Evolutionary conservation across 30 jellyfish, hydroid and myxozoan genomes (phyloP).

Genomic region (Cassiopea andromeda): DNA sequence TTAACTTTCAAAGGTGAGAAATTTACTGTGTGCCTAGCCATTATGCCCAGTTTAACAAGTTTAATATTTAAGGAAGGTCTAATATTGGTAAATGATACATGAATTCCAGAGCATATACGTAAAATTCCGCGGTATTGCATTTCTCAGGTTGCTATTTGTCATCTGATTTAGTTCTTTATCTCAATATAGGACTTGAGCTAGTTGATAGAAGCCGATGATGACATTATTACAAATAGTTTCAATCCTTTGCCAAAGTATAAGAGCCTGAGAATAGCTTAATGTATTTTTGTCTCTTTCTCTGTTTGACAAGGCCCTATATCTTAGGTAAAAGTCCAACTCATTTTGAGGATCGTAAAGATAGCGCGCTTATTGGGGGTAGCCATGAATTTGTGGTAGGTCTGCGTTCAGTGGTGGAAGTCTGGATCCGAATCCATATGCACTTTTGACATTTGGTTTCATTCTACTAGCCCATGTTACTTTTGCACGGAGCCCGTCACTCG

Average conservation of each 20-base stretch:
- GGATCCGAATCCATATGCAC: too few species aligned
- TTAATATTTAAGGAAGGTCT: neutral
- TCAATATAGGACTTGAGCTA: neutral
- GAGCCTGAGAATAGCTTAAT: neutral
- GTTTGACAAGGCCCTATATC: neutral
- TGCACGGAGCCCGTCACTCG: too few species aligned
- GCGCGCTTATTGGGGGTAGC: too few species aligned
- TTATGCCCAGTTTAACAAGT: neutral
- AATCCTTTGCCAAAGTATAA: neutral
- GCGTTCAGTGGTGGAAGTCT: too few species aligned
- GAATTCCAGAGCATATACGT: slow-evolving; percentile 2
- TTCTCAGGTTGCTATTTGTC: neutral
- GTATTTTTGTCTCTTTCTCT: neutral
- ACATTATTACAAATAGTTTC: neutral
- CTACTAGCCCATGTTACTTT: too few species aligned
- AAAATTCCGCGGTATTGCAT: slow-evolving; percentile 14
- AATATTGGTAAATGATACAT: neutral
- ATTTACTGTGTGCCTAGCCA: neutral
- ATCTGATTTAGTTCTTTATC: neutral
- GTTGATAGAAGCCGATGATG: neutral
- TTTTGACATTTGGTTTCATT: too few species aligned
- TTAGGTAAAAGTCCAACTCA: neutral
- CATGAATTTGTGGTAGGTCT: too few species aligned
- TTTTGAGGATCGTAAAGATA: too few species aligned
- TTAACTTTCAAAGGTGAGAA: neutral